Conservation (phyloP, 2,888 invertebrate species). For the Oligia fasciuncula region DNA sequence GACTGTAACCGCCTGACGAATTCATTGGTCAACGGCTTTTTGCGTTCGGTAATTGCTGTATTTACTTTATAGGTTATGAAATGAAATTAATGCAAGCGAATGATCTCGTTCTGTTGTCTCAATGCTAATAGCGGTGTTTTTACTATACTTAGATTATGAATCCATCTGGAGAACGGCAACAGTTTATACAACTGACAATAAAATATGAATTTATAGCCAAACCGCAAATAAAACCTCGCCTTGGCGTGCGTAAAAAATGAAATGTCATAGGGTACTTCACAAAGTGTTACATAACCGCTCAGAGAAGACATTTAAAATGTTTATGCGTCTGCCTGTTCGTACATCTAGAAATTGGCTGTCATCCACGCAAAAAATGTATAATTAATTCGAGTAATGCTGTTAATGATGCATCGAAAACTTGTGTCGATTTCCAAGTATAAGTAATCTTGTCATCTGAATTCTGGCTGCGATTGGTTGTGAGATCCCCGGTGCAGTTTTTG, state of each 20-base stretch:
- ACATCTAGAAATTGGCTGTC: slow-evolving; percentile 69
- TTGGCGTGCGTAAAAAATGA: slow-evolving; percentile 69
- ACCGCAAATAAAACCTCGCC: slow-evolving; percentile 85
- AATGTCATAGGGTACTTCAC: slow-evolving; percentile 44
- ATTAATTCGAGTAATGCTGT: slow-evolving; percentile 87
- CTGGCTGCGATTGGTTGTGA: slow-evolving; percentile 81
- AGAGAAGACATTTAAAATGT: slow-evolving; percentile 56
- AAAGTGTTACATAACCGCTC: slow-evolving; percentile 67
- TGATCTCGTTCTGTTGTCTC: slow-evolving; percentile 44
- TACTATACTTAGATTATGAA: slow-evolving; percentile 58
- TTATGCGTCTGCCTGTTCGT: slow-evolving; percentile 51
- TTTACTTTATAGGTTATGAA: slow-evolving; percentile 82
- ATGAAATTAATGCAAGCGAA: slow-evolving; percentile 69
- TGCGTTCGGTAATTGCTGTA: slow-evolving; percentile 86
- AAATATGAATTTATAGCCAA: slow-evolving; percentile 81
- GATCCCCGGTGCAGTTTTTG: slow-evolving; percentile 81
- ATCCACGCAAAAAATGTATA: slow-evolving; percentile 73
- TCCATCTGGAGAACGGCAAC: slow-evolving; percentile 58
- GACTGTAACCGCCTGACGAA: slow-evolving; percentile 90
- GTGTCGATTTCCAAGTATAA: slow-evolving; percentile 88
- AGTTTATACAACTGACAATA: slow-evolving; percentile 75
- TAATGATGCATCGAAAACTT: slow-evolving; percentile 85
- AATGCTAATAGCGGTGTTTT: slow-evolving; percentile 49
- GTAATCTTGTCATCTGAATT: slow-evolving; percentile 86
- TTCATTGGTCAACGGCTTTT: slow-evolving; percentile 90